Percentiles rank a stretch among this genome's conserved stretches.
phyloP scores from a whole-genome alignment of 2,113 vertebrate genomes.

The Sialia sialis region DNA sequence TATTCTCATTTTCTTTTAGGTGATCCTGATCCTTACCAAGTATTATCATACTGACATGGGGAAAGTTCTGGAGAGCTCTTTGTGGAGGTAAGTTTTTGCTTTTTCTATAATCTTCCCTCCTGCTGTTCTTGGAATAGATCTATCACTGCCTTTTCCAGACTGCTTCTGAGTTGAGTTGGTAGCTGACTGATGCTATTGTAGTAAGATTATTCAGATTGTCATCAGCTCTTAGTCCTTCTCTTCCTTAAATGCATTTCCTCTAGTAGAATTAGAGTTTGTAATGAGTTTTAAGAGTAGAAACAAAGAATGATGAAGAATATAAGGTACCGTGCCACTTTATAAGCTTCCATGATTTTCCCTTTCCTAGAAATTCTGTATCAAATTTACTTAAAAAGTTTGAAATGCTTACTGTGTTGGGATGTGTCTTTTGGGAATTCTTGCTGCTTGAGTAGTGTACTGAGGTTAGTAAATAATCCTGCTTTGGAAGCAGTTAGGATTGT shows the following conservation, averaged over 20 bases:
- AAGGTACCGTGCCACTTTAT: not conserved
- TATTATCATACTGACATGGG: constrained; percentile 95
- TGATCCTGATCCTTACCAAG: constrained; percentile 97
- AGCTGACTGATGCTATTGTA: not conserved
- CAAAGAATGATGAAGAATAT: not conserved
- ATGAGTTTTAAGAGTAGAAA: not conserved
- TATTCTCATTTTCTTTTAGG: constrained; percentile 72
- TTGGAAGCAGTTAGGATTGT: not conserved
- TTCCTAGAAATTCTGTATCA: not conserved
- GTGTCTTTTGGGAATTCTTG: not conserved
- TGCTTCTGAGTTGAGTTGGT: not conserved
- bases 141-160: not conserved
- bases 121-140: accelerated
- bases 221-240: not conserved
- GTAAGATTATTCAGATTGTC: not conserved
- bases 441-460: not conserved
- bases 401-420: not conserved
- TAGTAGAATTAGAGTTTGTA: not conserved
- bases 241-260: not conserved
- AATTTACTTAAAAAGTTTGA: not conserved
- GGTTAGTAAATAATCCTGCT: not conserved
- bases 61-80: constrained; percentile 95
- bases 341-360: not conserved
- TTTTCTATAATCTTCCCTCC: not conserved
- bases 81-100: constrained; percentile 81